These are phyloP conservation scores for Minunthozetes semirufus DNA, from an alignment of 2,888 invertebrate species.

Conservation along the genomic window DNA sequence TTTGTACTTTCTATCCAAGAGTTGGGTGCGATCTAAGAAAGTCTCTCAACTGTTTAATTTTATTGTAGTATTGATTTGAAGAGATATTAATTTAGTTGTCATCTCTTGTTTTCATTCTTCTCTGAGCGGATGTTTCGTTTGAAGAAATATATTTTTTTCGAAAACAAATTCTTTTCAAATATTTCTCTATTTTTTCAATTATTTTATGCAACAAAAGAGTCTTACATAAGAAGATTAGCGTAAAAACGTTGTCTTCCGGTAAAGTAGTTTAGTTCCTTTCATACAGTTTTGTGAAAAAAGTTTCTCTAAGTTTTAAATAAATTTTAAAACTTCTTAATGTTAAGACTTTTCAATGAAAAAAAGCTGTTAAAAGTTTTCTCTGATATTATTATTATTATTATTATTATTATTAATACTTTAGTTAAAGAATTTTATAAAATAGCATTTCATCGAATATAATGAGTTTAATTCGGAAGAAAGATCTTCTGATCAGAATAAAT, in stretches of 20 bases:
- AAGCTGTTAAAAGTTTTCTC: too few relatives aligned
- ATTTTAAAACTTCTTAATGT: too few relatives aligned
- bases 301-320: too few relatives aligned
- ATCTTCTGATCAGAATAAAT: too few relatives aligned
- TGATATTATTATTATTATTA: too few relatives aligned
- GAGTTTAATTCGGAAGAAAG: too few relatives aligned
- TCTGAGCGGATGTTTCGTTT: background rate
- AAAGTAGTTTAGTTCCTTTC: too few relatives aligned
- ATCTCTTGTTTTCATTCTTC: background rate
- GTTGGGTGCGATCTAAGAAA: slow-evolving; percentile 12
- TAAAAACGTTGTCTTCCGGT: background rate
- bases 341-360: too few relatives aligned
- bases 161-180: background rate
- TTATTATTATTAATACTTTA: too few relatives aligned
- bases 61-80: slow-evolving; percentile 13
- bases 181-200: background rate
- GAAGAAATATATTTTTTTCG: background rate
- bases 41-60: background rate
- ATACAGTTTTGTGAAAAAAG: too few relatives aligned
- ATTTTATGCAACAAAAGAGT: background rate
- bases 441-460: too few relatives aligned
- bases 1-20: background rate
- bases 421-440: too few relatives aligned
- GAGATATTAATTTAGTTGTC: background rate
- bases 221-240: background rate